phyloP scores from a whole-genome alignment of 2,888 invertebrate genomes.

The Lydus trimaculatus region DNA sequence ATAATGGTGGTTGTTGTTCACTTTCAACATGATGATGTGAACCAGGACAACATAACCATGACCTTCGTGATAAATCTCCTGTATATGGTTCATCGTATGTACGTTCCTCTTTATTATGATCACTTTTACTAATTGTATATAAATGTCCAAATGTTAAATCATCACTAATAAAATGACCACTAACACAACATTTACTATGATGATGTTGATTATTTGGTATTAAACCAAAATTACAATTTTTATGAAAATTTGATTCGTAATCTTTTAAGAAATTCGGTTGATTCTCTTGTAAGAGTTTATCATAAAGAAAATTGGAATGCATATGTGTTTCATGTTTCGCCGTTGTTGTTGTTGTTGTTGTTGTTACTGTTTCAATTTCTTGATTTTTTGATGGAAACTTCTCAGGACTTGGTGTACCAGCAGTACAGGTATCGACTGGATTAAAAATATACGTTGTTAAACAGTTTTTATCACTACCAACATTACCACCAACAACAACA shows the following conservation, averaged over 20 bases:
- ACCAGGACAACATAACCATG: conserved; percentile 64
- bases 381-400: conserved; percentile 52
- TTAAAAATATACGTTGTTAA: conserved; percentile 66
- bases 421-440: conserved; percentile 66
- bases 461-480: conserved; percentile 56
- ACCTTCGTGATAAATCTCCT: conserved; percentile 58
- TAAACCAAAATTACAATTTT: conserved; percentile 48
- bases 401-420: conserved; percentile 66
- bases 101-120: conserved; percentile 52
- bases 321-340: conserved; percentile 47
- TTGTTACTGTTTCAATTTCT: conserved; percentile 25
- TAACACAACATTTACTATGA: conserved; percentile 54
- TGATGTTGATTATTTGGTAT: conserved; percentile 29
- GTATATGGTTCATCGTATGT: conserved; percentile 60
- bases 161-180: conserved; percentile 48
- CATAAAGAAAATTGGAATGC: conserved; percentile 52
- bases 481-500: conserved; percentile 53
- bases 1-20: conserved; percentile 55
- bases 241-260: conserved; percentile 49
- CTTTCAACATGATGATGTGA: conserved; percentile 53
- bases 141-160: conserved; percentile 57
- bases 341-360: conserved; percentile 30
- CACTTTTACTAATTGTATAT: conserved; percentile 62
- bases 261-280: conserved; percentile 52
- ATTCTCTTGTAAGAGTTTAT: conserved; percentile 49